Evolutionary conservation across 2,797 vertebrate species (phyloP).

Genomic region (Dendrocincla tyrannina): DNA sequence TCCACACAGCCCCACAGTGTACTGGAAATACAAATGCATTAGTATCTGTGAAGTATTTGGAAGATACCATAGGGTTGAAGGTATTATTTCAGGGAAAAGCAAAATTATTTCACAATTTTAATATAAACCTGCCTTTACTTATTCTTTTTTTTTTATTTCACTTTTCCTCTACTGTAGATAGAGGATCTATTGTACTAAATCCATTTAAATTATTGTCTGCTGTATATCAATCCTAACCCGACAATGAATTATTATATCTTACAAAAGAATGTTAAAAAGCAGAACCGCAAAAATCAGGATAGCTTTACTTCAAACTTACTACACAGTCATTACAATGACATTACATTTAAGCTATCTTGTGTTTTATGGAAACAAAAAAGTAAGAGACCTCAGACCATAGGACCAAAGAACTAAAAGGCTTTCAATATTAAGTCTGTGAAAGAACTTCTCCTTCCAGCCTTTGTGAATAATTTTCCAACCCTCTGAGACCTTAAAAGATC

Average conservation of each 20-base stretch:
- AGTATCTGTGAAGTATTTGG: neutral
- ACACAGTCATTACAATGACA: neutral
- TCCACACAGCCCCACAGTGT: neutral
- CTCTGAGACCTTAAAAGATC: neutral
- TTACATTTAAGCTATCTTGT: neutral
- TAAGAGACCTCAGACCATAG: neutral
- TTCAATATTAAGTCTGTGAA: neutral
- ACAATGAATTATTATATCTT: neutral
- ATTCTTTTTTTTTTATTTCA: neutral
- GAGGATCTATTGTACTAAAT: neutral
- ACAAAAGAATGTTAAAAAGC: neutral
- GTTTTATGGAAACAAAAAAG: fast-evolving
- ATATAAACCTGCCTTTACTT: neutral
- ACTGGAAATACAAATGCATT: neutral
- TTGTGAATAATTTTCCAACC: neutral
- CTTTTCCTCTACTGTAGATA: neutral
- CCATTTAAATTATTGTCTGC: neutral
- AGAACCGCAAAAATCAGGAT: neutral
- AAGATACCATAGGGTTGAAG: neutral
- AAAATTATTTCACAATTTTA: neutral
- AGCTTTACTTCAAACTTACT: neutral
- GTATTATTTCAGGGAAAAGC: neutral
- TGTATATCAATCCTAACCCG: neutral
- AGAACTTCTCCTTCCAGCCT: neutral
- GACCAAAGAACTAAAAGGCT: neutral